Percentiles rank a stretch among this genome's conserved stretches.
Evolutionary conservation across 2,888 invertebrate genomes (phyloP).

Genomic region (Lepidocyrtoides sp.): DNA sequence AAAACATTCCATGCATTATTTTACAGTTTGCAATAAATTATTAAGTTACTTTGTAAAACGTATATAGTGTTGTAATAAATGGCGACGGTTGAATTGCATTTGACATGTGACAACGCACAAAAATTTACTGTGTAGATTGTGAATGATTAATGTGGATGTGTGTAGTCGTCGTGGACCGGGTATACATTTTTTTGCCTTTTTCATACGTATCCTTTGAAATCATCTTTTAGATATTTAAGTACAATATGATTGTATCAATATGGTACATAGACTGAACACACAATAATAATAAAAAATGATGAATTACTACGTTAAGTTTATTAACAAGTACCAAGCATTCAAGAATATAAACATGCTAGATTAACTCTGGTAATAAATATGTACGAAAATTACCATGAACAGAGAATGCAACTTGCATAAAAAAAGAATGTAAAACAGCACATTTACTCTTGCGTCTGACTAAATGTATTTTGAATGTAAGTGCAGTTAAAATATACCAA

Average conservation of each 20-base stretch:
- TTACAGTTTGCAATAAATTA: neutral
- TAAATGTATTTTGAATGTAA: neutral
- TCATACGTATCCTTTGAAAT: neutral
- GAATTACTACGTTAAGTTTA: neutral
- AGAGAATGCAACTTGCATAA: neutral
- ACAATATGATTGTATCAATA: constrained; percentile 13
- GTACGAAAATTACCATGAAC: neutral
- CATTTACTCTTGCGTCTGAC: neutral
- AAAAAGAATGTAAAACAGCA: neutral
- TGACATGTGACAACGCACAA: constrained; percentile 52
- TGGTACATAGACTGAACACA: neutral
- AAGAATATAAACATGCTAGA: neutral
- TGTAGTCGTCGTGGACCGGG: constrained; percentile 6
- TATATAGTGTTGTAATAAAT: constrained; percentile 15
- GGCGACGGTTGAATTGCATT: constrained; percentile 64
- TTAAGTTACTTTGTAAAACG: constrained; percentile 2
- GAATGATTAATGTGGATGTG: constrained; percentile 15
- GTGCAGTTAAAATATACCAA: neutral
- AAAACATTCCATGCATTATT: constrained; percentile 15
- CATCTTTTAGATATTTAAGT: neutral
- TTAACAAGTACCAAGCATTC: neutral
- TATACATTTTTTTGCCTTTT: constrained; percentile 4
- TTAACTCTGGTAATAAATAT: constrained; percentile 1
- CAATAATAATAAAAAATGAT: constrained; percentile 37
- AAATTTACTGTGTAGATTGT: constrained; percentile 30